These are phyloP conservation scores for Herpetotheres cachinnans DNA, from an alignment of 2,113 vertebrate species.

Conservation along the genomic window DNA sequence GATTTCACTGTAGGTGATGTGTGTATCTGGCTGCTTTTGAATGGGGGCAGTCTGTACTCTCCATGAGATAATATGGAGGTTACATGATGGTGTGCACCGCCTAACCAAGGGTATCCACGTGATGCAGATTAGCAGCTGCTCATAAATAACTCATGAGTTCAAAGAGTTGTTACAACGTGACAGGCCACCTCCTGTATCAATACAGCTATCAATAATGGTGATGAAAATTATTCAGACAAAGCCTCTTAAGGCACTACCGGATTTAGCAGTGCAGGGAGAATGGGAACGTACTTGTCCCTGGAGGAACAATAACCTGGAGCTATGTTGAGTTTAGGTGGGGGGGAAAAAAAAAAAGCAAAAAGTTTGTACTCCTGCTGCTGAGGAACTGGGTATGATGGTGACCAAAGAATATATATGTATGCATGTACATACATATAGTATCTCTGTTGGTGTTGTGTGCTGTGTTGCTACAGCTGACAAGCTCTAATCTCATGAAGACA, in stretches of 20 bases:
- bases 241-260: neutral
- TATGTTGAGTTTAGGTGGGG: neutral
- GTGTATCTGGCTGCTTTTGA: neutral
- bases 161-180: neutral
- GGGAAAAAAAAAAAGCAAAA: neutral
- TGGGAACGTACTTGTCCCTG: neutral
- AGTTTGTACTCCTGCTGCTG: neutral
- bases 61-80: neutral
- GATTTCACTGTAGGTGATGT: neutral
- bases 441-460: neutral
- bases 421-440: neutral
- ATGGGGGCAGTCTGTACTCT: neutral
- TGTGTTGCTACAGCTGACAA: neutral
- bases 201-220: slow-evolving; percentile 27
- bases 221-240: slow-evolving; percentile 10
- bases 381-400: neutral
- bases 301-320: neutral
- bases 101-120: neutral
- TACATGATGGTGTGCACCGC: neutral
- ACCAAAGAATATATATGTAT: neutral
- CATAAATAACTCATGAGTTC: slow-evolving; percentile 23
- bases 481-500: neutral
- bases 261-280: neutral
- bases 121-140: neutral
- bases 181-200: neutral